Evolutionary conservation across 1,140 invertebrate genomes (phyloP).

Genomic region (Drosophila sucinea): DNA sequence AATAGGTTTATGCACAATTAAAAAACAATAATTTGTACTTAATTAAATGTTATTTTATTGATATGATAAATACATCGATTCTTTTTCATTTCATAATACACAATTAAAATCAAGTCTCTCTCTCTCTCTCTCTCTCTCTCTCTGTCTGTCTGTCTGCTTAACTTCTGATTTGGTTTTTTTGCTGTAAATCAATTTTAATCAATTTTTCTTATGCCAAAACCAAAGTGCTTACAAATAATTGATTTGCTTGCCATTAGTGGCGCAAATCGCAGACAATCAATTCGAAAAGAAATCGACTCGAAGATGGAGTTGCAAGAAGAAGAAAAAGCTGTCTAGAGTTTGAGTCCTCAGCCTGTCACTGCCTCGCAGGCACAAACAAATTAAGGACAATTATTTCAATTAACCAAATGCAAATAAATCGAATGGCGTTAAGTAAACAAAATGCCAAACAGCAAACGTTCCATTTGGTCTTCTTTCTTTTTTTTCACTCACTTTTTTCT

Average conservation of each 20-base stretch:
- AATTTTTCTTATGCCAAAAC: conserved; percentile 51
- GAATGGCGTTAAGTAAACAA: conserved; percentile 75
- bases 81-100: background rate
- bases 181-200: conserved; percentile 77
- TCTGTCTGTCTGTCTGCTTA: conserved; percentile 22
- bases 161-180: conserved; percentile 36
- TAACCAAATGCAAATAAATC: conserved; percentile 82
- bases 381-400: conserved; percentile 82
- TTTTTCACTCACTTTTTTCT: background rate
- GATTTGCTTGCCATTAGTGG: conserved; percentile 73
- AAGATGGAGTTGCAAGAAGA: conserved; percentile 19
- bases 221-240: conserved; percentile 71
- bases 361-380: conserved; percentile 75
- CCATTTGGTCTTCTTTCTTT: conserved; percentile 1
- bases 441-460: conserved; percentile 29
- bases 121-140: conserved; percentile 25
- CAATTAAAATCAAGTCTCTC: background rate
- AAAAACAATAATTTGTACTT: conserved; percentile 8
- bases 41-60: conserved; percentile 30
- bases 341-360: conserved; percentile 31
- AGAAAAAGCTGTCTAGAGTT: background rate
- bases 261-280: conserved; percentile 79
- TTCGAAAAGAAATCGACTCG: conserved; percentile 39
- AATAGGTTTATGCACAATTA: conserved; percentile 21
- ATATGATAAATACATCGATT: background rate